phyloP scores from a whole-genome alignment of 92 coral and sea anemone genomes.

The Virgularia gustaviana region DNA sequence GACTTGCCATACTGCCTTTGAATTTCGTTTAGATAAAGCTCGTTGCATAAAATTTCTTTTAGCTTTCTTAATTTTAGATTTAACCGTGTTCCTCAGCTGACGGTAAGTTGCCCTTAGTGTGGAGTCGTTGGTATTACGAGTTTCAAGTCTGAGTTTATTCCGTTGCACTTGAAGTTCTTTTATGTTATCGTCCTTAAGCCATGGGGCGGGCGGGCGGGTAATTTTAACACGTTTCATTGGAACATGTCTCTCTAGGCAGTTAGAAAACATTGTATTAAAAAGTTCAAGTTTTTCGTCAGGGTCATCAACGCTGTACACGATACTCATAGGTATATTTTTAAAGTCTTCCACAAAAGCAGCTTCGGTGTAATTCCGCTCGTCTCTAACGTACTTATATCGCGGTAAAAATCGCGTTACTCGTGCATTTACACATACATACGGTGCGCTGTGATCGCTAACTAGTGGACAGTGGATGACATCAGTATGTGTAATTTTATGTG shows the following conservation, averaged over 20 bases:
- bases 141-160: slow-evolving; percentile 3
- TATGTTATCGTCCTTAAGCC: slow-evolving; percentile 34
- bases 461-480: slow-evolving; percentile 37
- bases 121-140: slow-evolving; percentile 12
- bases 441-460: slow-evolving; percentile 33
- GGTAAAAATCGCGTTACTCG: slow-evolving; percentile 36
- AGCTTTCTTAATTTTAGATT: slow-evolving; percentile 45
- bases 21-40: slow-evolving; percentile 56
- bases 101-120: slow-evolving; percentile 57
- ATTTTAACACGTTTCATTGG: slow-evolving; percentile 50
- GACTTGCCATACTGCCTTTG: slow-evolving; percentile 62
- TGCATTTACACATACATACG: slow-evolving; percentile 37
- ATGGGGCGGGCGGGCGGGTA: slow-evolving; percentile 70
- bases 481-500: slow-evolving; percentile 27
- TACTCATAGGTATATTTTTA: slow-evolving; percentile 12
- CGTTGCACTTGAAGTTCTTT: slow-evolving; percentile 48
- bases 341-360: neutral
- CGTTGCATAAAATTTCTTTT: slow-evolving; percentile 37
- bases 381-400: slow-evolving; percentile 18
- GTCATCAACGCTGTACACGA: slow-evolving; percentile 28
- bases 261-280: slow-evolving; percentile 41
- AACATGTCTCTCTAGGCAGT: slow-evolving; percentile 57
- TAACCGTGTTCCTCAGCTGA: slow-evolving; percentile 51
- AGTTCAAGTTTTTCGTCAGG: slow-evolving; percentile 19
- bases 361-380: neutral